Percentiles rank a stretch among this genome's conserved stretches.
Conservation (phyloP, 64 coral and sea anemone genomes). For the Pocillopora damicornis region DNA sequence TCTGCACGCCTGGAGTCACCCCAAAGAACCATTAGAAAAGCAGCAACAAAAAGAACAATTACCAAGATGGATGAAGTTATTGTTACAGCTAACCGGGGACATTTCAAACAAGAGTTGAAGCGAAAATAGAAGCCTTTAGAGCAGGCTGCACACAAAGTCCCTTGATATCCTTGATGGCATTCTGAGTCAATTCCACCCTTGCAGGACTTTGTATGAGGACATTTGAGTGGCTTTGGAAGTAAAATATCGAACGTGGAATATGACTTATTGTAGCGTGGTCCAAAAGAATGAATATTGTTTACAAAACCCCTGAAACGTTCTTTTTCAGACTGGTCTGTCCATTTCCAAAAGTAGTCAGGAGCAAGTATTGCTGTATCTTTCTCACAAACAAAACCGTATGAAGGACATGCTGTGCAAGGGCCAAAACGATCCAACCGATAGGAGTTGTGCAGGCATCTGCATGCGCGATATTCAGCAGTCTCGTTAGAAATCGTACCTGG, state of each 20-base stretch:
- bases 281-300: slow-evolving; percentile 14
- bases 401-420: slow-evolving; percentile 33
- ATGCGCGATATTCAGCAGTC: slow-evolving; percentile 44
- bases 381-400: slow-evolving; percentile 1
- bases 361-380: slow-evolving; percentile 44
- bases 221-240: slow-evolving; percentile 29
- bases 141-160: slow-evolving; percentile 57
- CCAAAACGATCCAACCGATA: slow-evolving; percentile 62
- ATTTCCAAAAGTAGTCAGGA: slow-evolving; percentile 41
- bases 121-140: slow-evolving; percentile 39
- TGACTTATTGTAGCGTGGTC: background rate
- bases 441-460: slow-evolving; percentile 45
- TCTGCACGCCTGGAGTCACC: slow-evolving; percentile 55
- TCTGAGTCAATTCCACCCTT: slow-evolving; percentile 39
- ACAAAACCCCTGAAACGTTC: slow-evolving; percentile 18
- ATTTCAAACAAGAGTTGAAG: slow-evolving; percentile 50
- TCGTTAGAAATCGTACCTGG: slow-evolving; percentile 38
- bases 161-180: slow-evolving; percentile 45
- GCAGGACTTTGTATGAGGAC: slow-evolving; percentile 39
- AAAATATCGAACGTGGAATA: slow-evolving; percentile 15
- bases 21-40: slow-evolving; percentile 50
- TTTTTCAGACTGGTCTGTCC: slow-evolving; percentile 7
- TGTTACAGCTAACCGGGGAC: background rate
- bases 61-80: slow-evolving; percentile 6
- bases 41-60: slow-evolving; percentile 28